Evolutionary conservation across 30 jellyfish, hydroid and myxozoan species (phyloP).

Genomic region (Pelagia noctiluca): DNA sequence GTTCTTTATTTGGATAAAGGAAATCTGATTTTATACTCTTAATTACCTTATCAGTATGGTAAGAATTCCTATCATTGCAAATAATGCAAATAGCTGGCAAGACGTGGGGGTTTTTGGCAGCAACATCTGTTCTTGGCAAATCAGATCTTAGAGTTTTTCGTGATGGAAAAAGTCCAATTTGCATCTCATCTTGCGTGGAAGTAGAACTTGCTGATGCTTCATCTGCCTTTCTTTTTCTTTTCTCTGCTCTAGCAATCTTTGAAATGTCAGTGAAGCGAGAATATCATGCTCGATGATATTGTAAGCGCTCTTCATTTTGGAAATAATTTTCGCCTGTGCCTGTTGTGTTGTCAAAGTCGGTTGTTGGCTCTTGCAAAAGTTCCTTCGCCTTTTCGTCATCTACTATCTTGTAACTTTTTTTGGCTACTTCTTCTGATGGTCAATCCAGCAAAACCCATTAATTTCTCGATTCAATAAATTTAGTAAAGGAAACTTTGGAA

Average conservation of each 20-base stretch:
- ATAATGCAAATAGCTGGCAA: conserved; percentile 58
- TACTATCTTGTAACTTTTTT: too few species aligned
- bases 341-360: too few species aligned
- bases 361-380: too few species aligned
- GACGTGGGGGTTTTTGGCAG: conserved; percentile 45
- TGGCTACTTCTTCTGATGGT: too few species aligned
- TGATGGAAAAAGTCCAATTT: not conserved
- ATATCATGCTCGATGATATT: conserved; percentile 37
- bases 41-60: conserved; percentile 24
- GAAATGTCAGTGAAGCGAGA: conserved; percentile 38
- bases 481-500: too few species aligned
- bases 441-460: too few species aligned
- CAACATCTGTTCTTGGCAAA: conserved; percentile 37
- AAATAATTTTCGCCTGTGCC: too few species aligned
- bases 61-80: conserved; percentile 50
- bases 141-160: conserved; percentile 18
- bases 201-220: conserved; percentile 5
- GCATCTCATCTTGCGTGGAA: not conserved
- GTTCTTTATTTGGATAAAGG: too few species aligned
- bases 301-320: too few species aligned
- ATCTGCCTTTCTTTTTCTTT: conserved; percentile 6
- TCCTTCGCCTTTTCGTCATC: too few species aligned
- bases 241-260: conserved; percentile 42
- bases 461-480: too few species aligned
- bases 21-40: too few species aligned